Base-by-base conservation (phyloP, 2,113 vertebrate genomes). In the Balaeniceps rex region DNA sequence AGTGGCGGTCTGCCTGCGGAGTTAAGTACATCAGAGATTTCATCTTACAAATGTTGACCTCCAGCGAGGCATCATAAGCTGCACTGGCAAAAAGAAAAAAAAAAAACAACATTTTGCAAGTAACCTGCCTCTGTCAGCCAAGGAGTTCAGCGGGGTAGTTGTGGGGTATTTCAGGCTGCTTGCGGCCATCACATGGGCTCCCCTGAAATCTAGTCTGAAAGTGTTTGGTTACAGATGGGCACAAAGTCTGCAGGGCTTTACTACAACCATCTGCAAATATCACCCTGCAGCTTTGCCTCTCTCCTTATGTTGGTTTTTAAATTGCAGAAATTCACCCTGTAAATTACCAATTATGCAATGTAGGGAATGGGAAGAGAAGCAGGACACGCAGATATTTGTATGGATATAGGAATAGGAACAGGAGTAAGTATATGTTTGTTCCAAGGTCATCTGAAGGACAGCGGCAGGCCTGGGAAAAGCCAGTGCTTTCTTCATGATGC, bases 11-110 rank as follows among this genome's bases (percentile, higher is more conserved):
- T 92, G 96, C 94, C 83, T 87, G 88, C 68, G 42, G 79, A 94
- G 76, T 70, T 92, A 93, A 94, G 60, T 49, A 58, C 80, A 92
- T 83, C 86, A 88, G 95, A 92, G 86, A 58, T 83, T 87, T 93
- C 77, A 82, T 12, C 87, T 72, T 71, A 33, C 70, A 89, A 61
- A 82, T 40, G 36, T 7, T 84, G 87, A 96, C 89, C 70, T 83
- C 78, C 84, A 84, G 47, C 26, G 3, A 79, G 47, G 77, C 42
- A 93, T 33, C 29, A 55, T 55, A 51, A 95, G 28, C 8, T 55
- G 36, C 29, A 10, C 19, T 11, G 49, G 55, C 9, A 12, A 81
- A 81, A 69, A 47, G 31, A 9, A 42, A 42, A 42, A 42, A 3
- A 7, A 44, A 14, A 44, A 2, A 6, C 4, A 6, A 14, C 4